Base-by-base conservation (phyloP, 1,140 invertebrate species). In the Drosophila quadrilineata region DNA sequence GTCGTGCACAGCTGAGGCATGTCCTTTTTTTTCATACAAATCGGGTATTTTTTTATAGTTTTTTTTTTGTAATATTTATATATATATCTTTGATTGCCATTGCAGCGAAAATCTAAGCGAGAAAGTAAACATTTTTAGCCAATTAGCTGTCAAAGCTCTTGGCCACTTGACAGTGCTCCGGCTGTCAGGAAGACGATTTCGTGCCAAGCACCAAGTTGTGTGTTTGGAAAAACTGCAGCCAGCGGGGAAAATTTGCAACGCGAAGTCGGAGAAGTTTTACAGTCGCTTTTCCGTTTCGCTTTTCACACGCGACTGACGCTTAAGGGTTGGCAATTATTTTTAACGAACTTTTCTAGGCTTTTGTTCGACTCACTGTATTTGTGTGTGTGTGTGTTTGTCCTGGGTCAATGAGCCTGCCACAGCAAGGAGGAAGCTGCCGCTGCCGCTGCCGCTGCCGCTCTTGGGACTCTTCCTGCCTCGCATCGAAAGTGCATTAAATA, bases 321-420 rank as follows among this genome's bases (percentile, higher is more conserved):
- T 31, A 48, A 62, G 46, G 38, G 52, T 58, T 73, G 57, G 59
- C 77, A 84, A 82, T 82, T 82, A 82, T 70, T 84, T 84, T 76
- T 77, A 84, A 82, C 77, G 70, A 82, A 76, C 26, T 38, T 53
- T 28, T n/a, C 28, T 12, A 46, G 14, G 24, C 64, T 26, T 36
- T 5, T n/a, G n/a, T n/a, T n/a, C n/a, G 24, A 12, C 3, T 16
- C 22, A 52, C 21, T 16, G 29, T 26, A 26, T 17, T 43, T n/a
- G 31, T 58, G 56, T 28, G 31, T 14, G 24, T 41, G 36, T 6
- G 14, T 36, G 12, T 24, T 17, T 33, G 46, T 56, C 67, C 66
- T 75, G 71, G 77, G 69, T 84, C 76, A 82, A 82, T 75, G 77
- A 17, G 54, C 69, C 26, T 59, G 9, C 21, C 33, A 65, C 31